Evolutionary conservation across 2,113 vertebrate genomes (phyloP).

Genomic region (Pangasianodon gigas): DNA sequence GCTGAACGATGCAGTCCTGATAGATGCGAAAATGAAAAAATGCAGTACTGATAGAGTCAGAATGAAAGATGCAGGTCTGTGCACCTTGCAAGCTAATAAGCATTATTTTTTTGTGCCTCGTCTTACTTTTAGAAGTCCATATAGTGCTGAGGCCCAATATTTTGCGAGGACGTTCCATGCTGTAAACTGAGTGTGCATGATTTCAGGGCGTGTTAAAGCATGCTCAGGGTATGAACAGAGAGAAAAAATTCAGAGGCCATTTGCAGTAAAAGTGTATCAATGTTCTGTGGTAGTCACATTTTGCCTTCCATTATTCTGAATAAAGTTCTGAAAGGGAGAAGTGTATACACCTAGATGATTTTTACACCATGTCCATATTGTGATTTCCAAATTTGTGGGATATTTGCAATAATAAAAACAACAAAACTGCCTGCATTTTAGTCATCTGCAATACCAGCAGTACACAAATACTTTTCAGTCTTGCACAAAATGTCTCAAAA

Average conservation of each 20-base stretch:
- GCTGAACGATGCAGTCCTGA: not conserved
- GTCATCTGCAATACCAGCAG: not conserved
- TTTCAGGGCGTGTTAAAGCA: conserved; percentile 14
- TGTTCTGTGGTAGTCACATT: not conserved
- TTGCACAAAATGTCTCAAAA: not conserved
- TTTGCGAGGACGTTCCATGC: not conserved
- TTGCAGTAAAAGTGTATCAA: not conserved
- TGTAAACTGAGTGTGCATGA: not conserved
- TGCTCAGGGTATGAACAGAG: not conserved
- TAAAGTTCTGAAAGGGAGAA: not conserved
- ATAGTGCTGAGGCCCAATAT: not conserved
- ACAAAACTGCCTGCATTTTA: not conserved
- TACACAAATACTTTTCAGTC: not conserved
- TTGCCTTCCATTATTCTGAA: not conserved
- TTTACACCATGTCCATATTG: not conserved
- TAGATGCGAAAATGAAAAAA: not conserved
- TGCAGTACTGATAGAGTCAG: not conserved
- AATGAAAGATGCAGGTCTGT: not conserved
- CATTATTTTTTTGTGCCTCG: not conserved
- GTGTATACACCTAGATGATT: not conserved
- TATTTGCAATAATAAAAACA: not conserved
- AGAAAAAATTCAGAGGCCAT: not conserved
- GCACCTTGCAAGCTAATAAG: not conserved
- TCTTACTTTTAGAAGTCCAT: not conserved
- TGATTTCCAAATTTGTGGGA: not conserved